Evolutionary conservation across 2,888 invertebrate genomes (phyloP).

Genomic region (Drosophila atroscutellata): DNA sequence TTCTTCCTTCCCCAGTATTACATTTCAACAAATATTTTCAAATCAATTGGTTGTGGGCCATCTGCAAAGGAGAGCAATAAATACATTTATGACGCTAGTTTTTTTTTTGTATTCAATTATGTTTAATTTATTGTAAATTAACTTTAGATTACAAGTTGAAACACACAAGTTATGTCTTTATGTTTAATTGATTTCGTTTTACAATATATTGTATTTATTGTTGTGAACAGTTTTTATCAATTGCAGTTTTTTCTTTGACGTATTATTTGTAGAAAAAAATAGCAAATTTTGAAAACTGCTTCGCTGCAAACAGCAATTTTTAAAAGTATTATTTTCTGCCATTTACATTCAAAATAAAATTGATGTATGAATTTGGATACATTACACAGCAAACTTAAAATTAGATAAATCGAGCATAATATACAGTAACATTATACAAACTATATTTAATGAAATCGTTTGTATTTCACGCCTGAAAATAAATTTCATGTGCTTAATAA

Average conservation of each 20-base stretch:
- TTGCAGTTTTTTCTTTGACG: conserved; percentile 29
- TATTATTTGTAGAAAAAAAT: conserved; percentile 58
- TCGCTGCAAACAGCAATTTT: conserved; percentile 29
- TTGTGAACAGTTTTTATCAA: conserved; percentile 64
- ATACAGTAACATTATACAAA: conserved; percentile 47
- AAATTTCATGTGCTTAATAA: conserved; percentile 27
- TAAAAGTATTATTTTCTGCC: conserved; percentile 8
- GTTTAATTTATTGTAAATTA: conserved; percentile 65
- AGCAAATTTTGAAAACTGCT: conserved; percentile 36
- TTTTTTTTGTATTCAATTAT: conserved; percentile 44
- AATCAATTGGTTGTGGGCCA: not conserved
- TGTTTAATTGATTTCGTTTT: conserved; percentile 71
- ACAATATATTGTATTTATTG: conserved; percentile 49
- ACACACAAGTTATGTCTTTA: conserved; percentile 62
- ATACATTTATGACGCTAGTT: not conserved
- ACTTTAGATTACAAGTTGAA: conserved; percentile 68
- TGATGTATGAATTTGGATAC: conserved; percentile 39
- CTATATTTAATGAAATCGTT: conserved; percentile 40
- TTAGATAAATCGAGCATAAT: conserved; percentile 69
- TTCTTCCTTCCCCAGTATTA: not conserved
- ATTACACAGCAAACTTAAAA: conserved; percentile 66
- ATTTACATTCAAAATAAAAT: conserved; percentile 21
- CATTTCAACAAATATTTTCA: not conserved
- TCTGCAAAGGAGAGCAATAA: not conserved
- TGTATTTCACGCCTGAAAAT: conserved; percentile 28